Conservation (phyloP, 2,888 invertebrate genomes). For the Archips xylosteana region DNA sequence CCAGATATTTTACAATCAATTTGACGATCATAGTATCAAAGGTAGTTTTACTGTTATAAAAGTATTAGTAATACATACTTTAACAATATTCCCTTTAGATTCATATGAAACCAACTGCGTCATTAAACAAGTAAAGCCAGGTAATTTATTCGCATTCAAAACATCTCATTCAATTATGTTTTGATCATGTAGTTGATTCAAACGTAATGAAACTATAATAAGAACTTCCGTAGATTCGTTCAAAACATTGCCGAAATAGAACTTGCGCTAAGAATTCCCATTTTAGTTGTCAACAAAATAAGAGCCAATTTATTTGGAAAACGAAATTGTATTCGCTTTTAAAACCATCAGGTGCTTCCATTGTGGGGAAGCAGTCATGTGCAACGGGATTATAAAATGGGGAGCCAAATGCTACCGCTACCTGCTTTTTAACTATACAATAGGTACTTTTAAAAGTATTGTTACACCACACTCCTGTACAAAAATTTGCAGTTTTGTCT, state of each 20-base stretch:
- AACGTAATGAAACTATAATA: constrained; percentile 1
- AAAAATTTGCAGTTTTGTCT: no score
- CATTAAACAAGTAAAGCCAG: constrained; percentile 27
- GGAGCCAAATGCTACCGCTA: constrained; percentile 58
- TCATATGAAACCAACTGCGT: constrained; percentile 43
- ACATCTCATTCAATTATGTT: constrained; percentile 10
- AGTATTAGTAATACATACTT: background rate
- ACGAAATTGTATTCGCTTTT: constrained; percentile 8
- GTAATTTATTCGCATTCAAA: constrained; percentile 11
- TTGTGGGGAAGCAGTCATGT: constrained; percentile 56
- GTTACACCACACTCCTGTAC: background rate
- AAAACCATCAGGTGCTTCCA: constrained; percentile 49
- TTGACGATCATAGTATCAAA: background rate
- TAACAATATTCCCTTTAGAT: background rate
- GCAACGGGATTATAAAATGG: constrained; percentile 51
- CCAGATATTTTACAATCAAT: constrained; percentile 35
- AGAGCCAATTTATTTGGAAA: constrained; percentile 15
- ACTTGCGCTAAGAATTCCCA: background rate
- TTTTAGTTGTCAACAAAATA: background rate
- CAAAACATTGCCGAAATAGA: constrained; percentile 21
- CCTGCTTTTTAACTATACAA: constrained; percentile 49
- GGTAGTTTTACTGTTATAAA: background rate
- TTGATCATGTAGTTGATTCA: constrained; percentile 13
- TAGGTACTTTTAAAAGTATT: background rate
- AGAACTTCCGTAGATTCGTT: background rate